Evolutionary conservation across 2,797 vertebrate genomes (phyloP), one percentile per base, ranked within the genome.

Genomic region (Protonibea diacanthus): DNA sequence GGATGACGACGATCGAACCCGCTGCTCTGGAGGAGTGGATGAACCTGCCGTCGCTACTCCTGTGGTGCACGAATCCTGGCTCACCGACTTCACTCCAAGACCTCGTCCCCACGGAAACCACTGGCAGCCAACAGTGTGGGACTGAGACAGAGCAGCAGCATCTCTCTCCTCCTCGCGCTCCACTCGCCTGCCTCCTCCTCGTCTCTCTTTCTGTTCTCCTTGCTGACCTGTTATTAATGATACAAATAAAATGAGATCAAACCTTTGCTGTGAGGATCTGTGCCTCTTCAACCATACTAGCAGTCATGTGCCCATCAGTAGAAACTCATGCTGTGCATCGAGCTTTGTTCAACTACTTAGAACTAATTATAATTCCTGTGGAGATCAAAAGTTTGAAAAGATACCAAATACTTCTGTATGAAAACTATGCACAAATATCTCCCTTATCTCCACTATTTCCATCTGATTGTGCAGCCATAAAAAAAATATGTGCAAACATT

Each of bases 121-220:
- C 84, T 95, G 92, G 42, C 94, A 91, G 59, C 94, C 93, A 0
- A 93, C 86, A 0, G 90, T 83, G 76, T 93, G 92, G 61, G 94
- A 83, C 83, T 92, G 92, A 62, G 93, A 94, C 66, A 94, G 72
- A 58, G 93, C 89, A 1, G 91, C 91, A 0, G 92, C 86, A 2
- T 94, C 94, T 63, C 93, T 74, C 12, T 92, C 90, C 87, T 88
- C 76, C 90, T 84, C 2, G 80, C 79, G 80, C 79, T 74, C 88
- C 83, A 71, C 70, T 86, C 15, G 52, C 52, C 64, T 91, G 90
- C 25, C 88, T 87, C 63, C 80, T 86, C 62, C 71, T 87, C 0
- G 38, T 29, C 68, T 92, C 91, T 56, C 73, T 78, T 23, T 88
- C 88, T 21, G 68, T 48, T 84, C 76, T 89, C 56, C 67, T 91